Base-by-base conservation (phyloP, 2,113 vertebrate genomes). In the Bambusicola thoracicus region DNA sequence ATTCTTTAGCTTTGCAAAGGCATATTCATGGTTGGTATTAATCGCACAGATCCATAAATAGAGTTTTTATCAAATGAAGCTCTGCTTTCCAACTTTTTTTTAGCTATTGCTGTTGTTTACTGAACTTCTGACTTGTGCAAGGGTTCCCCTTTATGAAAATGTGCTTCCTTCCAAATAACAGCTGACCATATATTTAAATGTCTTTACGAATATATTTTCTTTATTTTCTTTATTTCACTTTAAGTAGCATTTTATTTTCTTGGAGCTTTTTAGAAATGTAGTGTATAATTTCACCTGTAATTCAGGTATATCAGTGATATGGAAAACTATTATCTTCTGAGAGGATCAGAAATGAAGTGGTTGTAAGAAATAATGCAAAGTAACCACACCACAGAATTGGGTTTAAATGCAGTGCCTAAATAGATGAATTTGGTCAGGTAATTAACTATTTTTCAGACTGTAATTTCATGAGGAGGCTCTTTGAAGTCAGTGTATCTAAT, bases 401-500 rank as follows among this genome's bases (percentile, higher is more conserved):
- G 7, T 51, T 10, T 34, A 32, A 79, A 44, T 27, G 27, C 43
- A 77, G 25, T 19, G 69, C 27, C 36, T 48, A 18, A 13, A 44
- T 32, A 22, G 16, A 75, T 70, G 69, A 87, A 84, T 85, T 91
- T 46, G 81, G 51, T n/a, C 38, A 65, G 30, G 29, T 78, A 16
- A 10, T 68, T 74, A 44, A n/a, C n/a, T 17, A 2, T 41, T n/a
- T 59, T 86, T 81, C 66, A 51, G n/a, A 73, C 16, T 40, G 6
- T 38, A 51, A 8, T 73, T 87, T 38, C 40, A 76, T 46, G 69
- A 83, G 38, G 11, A 43, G 46, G 11, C 9, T 87, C 77, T 92
- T 94, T 92, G 94, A 92, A 89, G 85, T 79, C 48, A n/a, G 20
- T 55, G 6, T 62, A 40, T 72, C n/a, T 49, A 51, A 70, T 92